A percentile compares a stretch with the other conserved stretches of the same genome.
phyloP scores from a whole-genome alignment of 1,140 invertebrate species.

The Anadara kagoshimensis region DNA sequence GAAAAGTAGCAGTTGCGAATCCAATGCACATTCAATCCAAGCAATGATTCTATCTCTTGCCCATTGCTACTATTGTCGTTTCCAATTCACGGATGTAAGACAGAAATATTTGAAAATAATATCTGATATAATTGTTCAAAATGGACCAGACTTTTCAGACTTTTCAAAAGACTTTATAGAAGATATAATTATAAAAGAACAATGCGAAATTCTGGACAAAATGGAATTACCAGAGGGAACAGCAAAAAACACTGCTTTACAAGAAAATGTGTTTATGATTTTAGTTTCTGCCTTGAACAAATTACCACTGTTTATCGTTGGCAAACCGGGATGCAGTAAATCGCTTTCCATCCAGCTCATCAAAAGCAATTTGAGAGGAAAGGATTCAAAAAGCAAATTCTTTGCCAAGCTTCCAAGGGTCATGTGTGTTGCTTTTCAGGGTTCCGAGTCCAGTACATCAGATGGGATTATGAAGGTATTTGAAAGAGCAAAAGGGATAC shows the following conservation, averaged over 20 bases:
- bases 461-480: conserved; percentile 30
- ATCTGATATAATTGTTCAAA: not conserved
- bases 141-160: not conserved
- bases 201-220: conserved; percentile 8
- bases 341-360: conserved; percentile 27
- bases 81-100: conserved; percentile 1
- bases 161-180: not conserved
- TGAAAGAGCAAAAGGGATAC: conserved; percentile 4
- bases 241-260: conserved; percentile 27
- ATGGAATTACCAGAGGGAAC: conserved; percentile 16
- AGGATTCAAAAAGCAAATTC: conserved; percentile 4
- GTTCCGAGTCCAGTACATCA: conserved; percentile 23
- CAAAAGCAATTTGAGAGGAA: conserved; percentile 23
- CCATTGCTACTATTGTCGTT: conserved; percentile 16
- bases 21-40: not conserved
- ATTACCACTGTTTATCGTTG: conserved; percentile 30
- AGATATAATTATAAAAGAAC: conserved; percentile 17
- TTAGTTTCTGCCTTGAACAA: conserved; percentile 18
- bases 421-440: conserved; percentile 29
- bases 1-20: not conserved
- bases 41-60: not conserved
- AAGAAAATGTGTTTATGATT: conserved; percentile 35
- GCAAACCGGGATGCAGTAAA: conserved; percentile 36
- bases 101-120: conserved; percentile 1
- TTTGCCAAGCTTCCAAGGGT: conserved; percentile 10